These are phyloP conservation scores for Phaonia tiefii DNA, from an alignment of 2,888 invertebrate species.

Conservation along the genomic window DNA sequence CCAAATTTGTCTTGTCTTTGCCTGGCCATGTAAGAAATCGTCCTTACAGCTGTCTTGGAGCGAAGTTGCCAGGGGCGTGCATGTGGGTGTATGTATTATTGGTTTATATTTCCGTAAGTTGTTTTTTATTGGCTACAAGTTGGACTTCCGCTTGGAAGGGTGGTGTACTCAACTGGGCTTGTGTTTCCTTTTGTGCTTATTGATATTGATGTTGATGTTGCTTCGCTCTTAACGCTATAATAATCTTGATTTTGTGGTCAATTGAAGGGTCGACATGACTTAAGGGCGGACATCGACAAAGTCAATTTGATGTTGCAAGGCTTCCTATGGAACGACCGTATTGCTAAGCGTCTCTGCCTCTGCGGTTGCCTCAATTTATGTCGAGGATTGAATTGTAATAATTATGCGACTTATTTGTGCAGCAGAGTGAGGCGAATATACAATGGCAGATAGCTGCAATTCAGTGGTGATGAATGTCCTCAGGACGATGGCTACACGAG, in stretches of 20 bases:
- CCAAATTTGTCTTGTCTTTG: constrained; percentile 21
- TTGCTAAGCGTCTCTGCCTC: constrained; percentile 6
- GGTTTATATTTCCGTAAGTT: constrained; percentile 19
- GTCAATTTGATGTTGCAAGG: constrained; percentile 46
- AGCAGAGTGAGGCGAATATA: background rate
- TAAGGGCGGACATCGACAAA: constrained; percentile 71
- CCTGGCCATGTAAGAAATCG: background rate
- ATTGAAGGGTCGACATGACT: constrained; percentile 77
- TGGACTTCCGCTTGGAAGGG: constrained; percentile 42
- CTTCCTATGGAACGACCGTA: constrained; percentile 31
- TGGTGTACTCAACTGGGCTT: background rate
- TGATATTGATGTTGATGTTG: constrained; percentile 21
- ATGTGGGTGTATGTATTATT: background rate
- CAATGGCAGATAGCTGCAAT: background rate
- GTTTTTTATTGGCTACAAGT: constrained; percentile 28
- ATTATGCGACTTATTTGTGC: constrained; percentile 28
- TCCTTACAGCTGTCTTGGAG: background rate
- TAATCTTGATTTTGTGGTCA: constrained; percentile 79
- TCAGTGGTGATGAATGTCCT: background rate
- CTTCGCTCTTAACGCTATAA: constrained; percentile 68
- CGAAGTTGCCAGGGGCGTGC: background rate
- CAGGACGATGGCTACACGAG: too few relatives aligned
- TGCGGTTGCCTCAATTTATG: background rate
- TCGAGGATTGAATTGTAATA: constrained; percentile 31
- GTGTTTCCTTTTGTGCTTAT: constrained; percentile 34